Conservation (phyloP, 1,140 invertebrate genomes). For the Drosophila lowei region DNA sequence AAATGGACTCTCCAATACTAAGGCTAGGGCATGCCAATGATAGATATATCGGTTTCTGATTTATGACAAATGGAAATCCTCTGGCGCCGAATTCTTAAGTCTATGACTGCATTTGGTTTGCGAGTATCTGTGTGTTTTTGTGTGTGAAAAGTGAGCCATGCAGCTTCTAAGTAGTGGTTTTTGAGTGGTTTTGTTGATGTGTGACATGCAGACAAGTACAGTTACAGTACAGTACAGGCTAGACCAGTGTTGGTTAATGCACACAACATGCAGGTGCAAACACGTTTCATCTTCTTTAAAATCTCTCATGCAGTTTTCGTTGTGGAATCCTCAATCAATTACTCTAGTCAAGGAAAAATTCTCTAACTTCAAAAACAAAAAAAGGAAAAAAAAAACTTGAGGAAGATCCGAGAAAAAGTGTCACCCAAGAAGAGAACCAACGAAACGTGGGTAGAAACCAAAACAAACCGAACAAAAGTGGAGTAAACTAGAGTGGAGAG, state of each 20-base stretch:
- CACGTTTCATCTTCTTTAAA: slow-evolving; percentile 24
- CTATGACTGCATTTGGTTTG: slow-evolving; percentile 7
- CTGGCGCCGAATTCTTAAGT: slow-evolving; percentile 50
- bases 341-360: slow-evolving; percentile 12
- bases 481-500: slow-evolving; percentile 49
- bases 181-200: slow-evolving; percentile 1
- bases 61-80: slow-evolving; percentile 38
- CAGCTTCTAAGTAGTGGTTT: slow-evolving; percentile 16
- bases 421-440: slow-evolving; percentile 55
- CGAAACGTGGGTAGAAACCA: slow-evolving; percentile 47
- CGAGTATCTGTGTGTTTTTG: neutral
- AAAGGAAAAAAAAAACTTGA: neutral
- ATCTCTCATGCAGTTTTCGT: slow-evolving; percentile 12
- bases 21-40: slow-evolving; percentile 46
- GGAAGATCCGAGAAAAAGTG: slow-evolving; percentile 41
- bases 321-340: slow-evolving; percentile 21
- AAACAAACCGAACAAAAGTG: slow-evolving; percentile 65
- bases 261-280: slow-evolving; percentile 47
- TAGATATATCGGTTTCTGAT: neutral
- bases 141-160: slow-evolving; percentile 29
- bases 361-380: slow-evolving; percentile 17
- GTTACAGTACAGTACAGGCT: slow-evolving; percentile 18
- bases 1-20: neutral
- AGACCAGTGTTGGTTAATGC: slow-evolving; percentile 37
- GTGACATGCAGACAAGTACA: slow-evolving; percentile 45